phyloP scores from a whole-genome alignment of 1,140 invertebrate genomes.

The Oscheius sp. region DNA sequence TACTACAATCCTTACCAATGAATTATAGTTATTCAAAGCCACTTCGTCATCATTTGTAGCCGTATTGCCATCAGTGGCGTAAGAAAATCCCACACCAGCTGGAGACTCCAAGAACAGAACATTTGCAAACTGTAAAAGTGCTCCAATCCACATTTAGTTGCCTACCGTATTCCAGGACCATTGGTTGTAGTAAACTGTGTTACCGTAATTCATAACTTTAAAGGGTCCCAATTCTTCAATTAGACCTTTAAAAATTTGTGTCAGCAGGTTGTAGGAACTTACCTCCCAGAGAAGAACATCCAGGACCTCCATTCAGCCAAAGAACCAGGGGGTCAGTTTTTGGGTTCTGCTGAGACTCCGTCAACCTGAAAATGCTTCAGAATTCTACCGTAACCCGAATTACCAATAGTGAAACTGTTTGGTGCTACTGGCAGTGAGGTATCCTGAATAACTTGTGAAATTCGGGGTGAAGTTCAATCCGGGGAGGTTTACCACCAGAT shows the following conservation, averaged over 20 bases:
- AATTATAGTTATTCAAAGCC: conserved; percentile 33
- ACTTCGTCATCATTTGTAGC: conserved; percentile 63
- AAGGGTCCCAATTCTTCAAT: conserved; percentile 66
- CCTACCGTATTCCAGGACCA: conserved; percentile 64
- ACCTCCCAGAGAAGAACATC: conserved; percentile 64
- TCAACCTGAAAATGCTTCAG: conserved; percentile 60
- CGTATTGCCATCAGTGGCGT: conserved; percentile 62
- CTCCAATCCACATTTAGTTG: neutral
- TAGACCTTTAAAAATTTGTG: no score
- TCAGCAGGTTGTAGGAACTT: no score
- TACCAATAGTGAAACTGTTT: conserved; percentile 38
- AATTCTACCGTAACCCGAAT: neutral
- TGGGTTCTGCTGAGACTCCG: conserved; percentile 63
- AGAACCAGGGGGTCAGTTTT: conserved; percentile 63
- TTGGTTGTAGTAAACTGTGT: conserved; percentile 61
- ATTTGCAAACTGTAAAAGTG: conserved; percentile 63
- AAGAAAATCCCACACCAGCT: conserved; percentile 67
- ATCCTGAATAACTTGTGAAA: conserved; percentile 37
- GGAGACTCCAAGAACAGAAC: conserved; percentile 68
- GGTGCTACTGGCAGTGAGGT: conserved; percentile 1
- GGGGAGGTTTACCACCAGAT: conserved; percentile 27
- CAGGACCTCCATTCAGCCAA: conserved; percentile 68
- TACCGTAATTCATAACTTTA: conserved; percentile 54
- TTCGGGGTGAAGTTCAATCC: conserved; percentile 29
- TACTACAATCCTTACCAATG: conserved; percentile 29